Base-by-base conservation (phyloP, 30 jellyfish, hydroid and myxozoan genomes). In the Pelagia noctiluca region DNA sequence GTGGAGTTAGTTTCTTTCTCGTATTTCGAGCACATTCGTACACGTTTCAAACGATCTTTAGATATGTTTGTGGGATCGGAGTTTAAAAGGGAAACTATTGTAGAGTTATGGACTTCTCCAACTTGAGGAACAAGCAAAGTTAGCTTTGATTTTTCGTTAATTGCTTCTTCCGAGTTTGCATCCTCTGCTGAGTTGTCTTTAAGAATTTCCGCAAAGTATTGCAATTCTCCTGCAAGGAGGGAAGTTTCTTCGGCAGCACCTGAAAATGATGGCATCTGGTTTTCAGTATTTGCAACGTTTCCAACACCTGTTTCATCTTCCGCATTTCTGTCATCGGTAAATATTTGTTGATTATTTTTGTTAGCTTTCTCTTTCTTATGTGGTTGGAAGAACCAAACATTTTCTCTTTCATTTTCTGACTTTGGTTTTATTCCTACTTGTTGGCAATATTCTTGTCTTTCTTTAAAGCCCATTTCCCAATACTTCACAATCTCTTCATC, bases 31-130 rank as follows among this genome's bases (percentile, higher is more conserved):
- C 86, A 47, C 46, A 2, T 33, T 48, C 48, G 22, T 49, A 74
- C 86, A 37, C 80, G 86, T 36, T 74, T 74, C n/a, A 74, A 49
- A 10, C 49, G 76, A 25, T 74, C 75, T 38, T 80, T 10, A 10
- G 74, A 33, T 80, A 74, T 13, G 80, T 22, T 10, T 38, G 80
- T 80, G n/a, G n/a, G n/a, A 50, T 47, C 23, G 42, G 86, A 33
- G 52, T 74, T 74, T 36, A 74, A 28, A 11, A 74, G 86, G 2
- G 86, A 74, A 12, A 74, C 34, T 23, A 74, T 50, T 38, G 86
- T 74, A 23, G 86, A 74, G 25, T 74, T 74, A 50, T 74, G 86
- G 38, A 74, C 80, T 50, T 74, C 76, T 70, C 86, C 86, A 23
- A 74, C 80, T 21, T 23, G 76, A 46, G 63, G 75, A 32, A 74